Base-by-base conservation (phyloP, 2,113 vertebrate species). In the Bubalus kerabau region DNA sequence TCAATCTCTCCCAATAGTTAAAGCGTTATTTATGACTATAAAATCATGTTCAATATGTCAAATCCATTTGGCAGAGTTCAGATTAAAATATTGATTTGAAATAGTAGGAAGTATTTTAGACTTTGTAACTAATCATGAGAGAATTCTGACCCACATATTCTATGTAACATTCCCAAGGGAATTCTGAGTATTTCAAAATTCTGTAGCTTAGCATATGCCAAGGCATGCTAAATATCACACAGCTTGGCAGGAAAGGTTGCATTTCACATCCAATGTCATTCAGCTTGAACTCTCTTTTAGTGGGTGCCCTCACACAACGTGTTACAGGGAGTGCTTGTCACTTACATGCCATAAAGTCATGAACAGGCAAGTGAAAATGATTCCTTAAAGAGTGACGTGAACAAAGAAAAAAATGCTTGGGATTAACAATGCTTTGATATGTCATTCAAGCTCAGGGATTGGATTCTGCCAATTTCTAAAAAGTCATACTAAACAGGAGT, bases 251-350 rank as follows among this genome's bases (percentile, higher is more conserved):
- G 8, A 96, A 97, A 94, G 74, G 89, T 90, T 93, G 56, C 23
- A 21, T 87, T 97, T 96, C 93, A 59, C 54, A 95, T 95, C 52
- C 80, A 88, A 12, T 90, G 94, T 97, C 97, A 97, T 90, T 96
- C 62, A 95, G 90, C 48, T 60, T 82, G 93, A 97, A 91, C 36
- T 96, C 86, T 96, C 90, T 90, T 84, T 97, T 52, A 96, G 96
- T 5, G 7, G 57, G 43, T 76, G n/a, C 86, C 97, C 86, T 95
- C 24, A 87, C 36, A 84, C 48, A 4, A n/a, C 1, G 36, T 78
- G 57, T 94, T 81, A n/a, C 32, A 93, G 80, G 57, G 62, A 90
- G 48, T 28, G 7, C 52, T 62, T 96, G 93, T 95, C 95, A 95
- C 57, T 92, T 94, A 48, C 46, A 57, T 91, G 93, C 82, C 96